phyloP scores from a whole-genome alignment of 2,888 invertebrate genomes.

The Pedicia rivosa region DNA sequence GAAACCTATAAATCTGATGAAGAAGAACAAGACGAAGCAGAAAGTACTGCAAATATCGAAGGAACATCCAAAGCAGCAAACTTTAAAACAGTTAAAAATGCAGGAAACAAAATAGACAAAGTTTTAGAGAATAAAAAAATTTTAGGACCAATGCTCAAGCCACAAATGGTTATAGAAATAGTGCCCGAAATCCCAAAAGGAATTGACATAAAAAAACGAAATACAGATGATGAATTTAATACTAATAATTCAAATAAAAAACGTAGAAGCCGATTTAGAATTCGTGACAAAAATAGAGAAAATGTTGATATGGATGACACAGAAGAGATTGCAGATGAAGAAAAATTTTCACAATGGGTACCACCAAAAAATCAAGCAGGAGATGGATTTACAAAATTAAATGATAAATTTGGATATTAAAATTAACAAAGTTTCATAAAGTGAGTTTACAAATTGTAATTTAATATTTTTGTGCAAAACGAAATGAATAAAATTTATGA shows the following conservation, averaged over 20 bases:
- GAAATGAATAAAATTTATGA: background rate
- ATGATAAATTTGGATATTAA: conserved; percentile 65
- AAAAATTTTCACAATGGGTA: conserved; percentile 61
- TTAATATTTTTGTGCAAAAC: background rate
- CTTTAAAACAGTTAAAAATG: background rate
- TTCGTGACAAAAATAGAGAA: conserved; percentile 21
- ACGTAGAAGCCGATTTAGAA: conserved; percentile 20
- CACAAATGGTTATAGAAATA: background rate
- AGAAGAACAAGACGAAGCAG: conserved; percentile 16
- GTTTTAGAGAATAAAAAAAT: background rate
- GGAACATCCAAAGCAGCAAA: conserved; percentile 2
- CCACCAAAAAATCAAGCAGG: conserved; percentile 61
- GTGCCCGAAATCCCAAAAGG: background rate
- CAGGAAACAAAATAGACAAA: too few species aligned
- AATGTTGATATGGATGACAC: conserved; percentile 24
- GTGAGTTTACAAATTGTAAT: background rate
- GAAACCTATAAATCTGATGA: conserved; percentile 18
- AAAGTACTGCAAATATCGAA: conserved; percentile 10
- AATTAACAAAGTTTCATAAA: background rate
- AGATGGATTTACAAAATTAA: conserved; percentile 59
- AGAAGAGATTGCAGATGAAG: conserved; percentile 33
- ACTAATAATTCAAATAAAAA: conserved; percentile 17
- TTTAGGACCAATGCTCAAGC: background rate
- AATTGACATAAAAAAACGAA: background rate
- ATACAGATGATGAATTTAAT: conserved; percentile 2